These are phyloP conservation scores for Microcebus griseorufus DNA, from an alignment of 2,113 vertebrate species.

Conservation along the genomic window DNA sequence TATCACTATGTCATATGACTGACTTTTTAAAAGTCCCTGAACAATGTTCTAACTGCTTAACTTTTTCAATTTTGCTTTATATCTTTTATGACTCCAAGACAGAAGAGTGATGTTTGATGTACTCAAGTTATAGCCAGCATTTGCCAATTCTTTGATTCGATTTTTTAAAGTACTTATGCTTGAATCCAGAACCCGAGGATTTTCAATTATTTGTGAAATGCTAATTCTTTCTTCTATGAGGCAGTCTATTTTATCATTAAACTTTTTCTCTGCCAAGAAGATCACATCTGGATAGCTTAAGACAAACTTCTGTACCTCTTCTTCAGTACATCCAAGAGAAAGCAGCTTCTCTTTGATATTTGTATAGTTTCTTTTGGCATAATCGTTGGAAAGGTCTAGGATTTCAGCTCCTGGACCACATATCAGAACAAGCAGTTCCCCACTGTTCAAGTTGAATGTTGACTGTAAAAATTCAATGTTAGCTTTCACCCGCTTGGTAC, in stretches of 20 bases:
- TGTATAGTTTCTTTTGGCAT: slow-evolving; percentile 82
- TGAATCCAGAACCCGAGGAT: slow-evolving; percentile 83
- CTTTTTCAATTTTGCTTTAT: slow-evolving; percentile 84
- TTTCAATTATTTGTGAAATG: slow-evolving; percentile 82
- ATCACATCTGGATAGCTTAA: slow-evolving; percentile 79
- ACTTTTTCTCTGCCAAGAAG: slow-evolving; percentile 80
- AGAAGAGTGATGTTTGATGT: slow-evolving; percentile 84
- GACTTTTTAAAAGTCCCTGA: background rate
- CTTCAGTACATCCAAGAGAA: slow-evolving; percentile 77
- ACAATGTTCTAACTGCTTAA: slow-evolving; percentile 45
- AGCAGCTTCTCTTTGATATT: slow-evolving; percentile 81
- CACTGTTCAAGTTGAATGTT: slow-evolving; percentile 79
- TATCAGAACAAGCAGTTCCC: slow-evolving; percentile 84
- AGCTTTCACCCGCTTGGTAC: slow-evolving; percentile 85
- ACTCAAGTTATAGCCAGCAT: slow-evolving; percentile 84
- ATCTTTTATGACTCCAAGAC: slow-evolving; percentile 84
- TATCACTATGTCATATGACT: background rate
- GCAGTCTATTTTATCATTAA: slow-evolving; percentile 86
- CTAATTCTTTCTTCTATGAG: slow-evolving; percentile 84
- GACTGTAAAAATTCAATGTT: slow-evolving; percentile 84
- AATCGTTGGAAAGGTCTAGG: slow-evolving; percentile 86
- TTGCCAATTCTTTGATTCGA: slow-evolving; percentile 82
- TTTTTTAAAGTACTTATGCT: slow-evolving; percentile 82
- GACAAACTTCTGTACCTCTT: slow-evolving; percentile 81
- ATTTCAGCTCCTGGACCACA: slow-evolving; percentile 81